phyloP scores from a whole-genome alignment of 2,797 vertebrate species.

The Chaenodraco wilsoni region DNA sequence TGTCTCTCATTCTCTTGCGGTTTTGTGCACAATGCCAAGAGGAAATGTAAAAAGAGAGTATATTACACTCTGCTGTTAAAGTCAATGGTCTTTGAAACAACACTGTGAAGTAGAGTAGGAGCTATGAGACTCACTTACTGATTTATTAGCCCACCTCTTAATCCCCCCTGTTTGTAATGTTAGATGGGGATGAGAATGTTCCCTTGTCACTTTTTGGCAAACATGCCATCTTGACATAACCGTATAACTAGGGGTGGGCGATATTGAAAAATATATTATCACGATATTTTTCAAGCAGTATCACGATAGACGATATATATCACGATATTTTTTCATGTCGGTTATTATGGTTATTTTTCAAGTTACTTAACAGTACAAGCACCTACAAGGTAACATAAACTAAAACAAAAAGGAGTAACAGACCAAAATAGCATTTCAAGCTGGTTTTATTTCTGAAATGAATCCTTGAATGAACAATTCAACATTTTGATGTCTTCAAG shows the following conservation, averaged over 20 bases:
- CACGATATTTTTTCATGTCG: too few species aligned
- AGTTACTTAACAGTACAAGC: too few species aligned
- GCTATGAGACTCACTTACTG: conserved; percentile 28
- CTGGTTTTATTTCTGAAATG: too few species aligned
- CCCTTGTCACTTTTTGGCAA: background rate
- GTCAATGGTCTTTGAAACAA: conserved; percentile 38
- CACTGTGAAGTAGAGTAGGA: conserved; percentile 30
- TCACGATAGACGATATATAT: too few species aligned
- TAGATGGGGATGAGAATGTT: background rate
- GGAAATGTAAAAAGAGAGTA: conserved; percentile 18
- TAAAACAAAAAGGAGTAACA: too few species aligned
- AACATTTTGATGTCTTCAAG: too few species aligned
- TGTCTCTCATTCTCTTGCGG: conserved; percentile 18
- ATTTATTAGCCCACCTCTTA: conserved; percentile 22
- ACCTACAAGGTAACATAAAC: too few species aligned
- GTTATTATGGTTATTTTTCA: too few species aligned
- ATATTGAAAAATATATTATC: too few species aligned
- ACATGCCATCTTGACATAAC: background rate
- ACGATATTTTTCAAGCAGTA: too few species aligned
- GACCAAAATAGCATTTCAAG: too few species aligned
- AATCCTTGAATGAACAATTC: too few species aligned
- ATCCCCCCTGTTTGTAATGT: conserved; percentile 14
- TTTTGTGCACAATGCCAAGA: conserved; percentile 16
- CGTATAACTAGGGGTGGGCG: background rate
- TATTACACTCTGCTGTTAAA: conserved; percentile 17